Evolutionary conservation across 2,797 vertebrate genomes (phyloP).

Genomic region (Acomys russatus): DNA sequence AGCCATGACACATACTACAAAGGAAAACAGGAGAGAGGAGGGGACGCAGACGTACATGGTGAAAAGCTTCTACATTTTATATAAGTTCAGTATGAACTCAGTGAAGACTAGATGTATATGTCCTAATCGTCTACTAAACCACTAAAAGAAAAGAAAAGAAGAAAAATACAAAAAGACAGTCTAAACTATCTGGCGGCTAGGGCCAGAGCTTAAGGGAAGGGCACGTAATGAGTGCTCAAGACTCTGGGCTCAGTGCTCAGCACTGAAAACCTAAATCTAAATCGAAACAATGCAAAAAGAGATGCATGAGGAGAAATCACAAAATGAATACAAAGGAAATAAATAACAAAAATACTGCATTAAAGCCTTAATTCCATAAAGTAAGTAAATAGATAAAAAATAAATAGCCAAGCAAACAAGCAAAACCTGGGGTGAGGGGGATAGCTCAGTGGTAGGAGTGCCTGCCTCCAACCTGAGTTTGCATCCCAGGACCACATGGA

Average conservation of each 20-base stretch:
- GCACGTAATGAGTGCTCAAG: too few relatives aligned
- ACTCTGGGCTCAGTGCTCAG: background rate
- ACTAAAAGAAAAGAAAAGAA: background rate
- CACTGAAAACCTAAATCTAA: background rate
- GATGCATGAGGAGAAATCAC: background rate
- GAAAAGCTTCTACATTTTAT: background rate
- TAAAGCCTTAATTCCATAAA: background rate
- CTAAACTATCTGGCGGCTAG: background rate
- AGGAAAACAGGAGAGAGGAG: background rate
- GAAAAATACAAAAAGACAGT: background rate
- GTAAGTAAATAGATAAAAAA: too few relatives aligned
- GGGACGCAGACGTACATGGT: background rate
- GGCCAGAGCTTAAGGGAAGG: too few relatives aligned
- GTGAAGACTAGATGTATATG: background rate
- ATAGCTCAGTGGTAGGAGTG: background rate
- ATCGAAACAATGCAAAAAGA: background rate
- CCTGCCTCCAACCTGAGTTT: background rate
- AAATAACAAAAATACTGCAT: background rate
- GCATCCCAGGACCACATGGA: too few relatives aligned
- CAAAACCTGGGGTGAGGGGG: background rate
- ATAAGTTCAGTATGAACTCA: background rate
- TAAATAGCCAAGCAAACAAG: background rate
- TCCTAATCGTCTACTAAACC: background rate
- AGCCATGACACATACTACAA: background rate
- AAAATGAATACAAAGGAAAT: background rate